Evolutionary conservation across 1,140 invertebrate species (phyloP), one percentile per base, ranked within the genome.

Genomic region (Zaprionus gabonicus): DNA sequence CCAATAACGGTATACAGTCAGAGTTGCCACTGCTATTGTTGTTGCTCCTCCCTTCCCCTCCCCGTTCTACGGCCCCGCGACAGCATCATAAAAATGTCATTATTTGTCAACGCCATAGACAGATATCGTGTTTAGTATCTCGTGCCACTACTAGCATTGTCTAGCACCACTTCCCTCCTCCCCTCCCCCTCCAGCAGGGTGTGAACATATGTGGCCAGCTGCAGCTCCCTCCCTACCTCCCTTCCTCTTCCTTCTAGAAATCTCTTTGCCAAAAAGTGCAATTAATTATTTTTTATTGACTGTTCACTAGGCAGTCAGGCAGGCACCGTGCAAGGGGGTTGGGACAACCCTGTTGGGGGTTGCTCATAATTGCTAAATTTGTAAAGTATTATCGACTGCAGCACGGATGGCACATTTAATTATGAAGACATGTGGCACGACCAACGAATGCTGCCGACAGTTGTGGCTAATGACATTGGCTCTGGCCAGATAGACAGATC

Each of bases 261-360:
- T 76, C 59, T 67, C 72, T 41, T 34, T 87, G 84, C 80, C 80
- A 87, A 87, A 87, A 88, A 86, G 31, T 73, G 85, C 81, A 79
- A 88, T 88, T 90, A 90, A 88, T 88, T 88, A 90, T 81, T 76
- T 90, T 88, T 90, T 88, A 88, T 88, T 88, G 75, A 88, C 78
- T 84, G 68, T 66, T 71, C 78, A 28, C 27, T 34, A 51, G 34
- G 58, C 77, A 60, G 23, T 20, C 20, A 20, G 23, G 1, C 23
- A 23, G 55, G 59, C 2, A 31, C 6, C 7, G 20, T n/a, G 28
- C 0, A 3, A 10, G 70, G 55, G 59, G 69, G 51, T 36, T 46
- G 34, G 27, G 23, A 58, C 20, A 20, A 20, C 20, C 13, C 12
- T 46, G 15, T 3, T 17, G 57, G 28, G 58, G 65, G 64, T 28